Base-by-base conservation (phyloP, 2,113 vertebrate genomes). In the Myrmophylax atrothorax region DNA sequence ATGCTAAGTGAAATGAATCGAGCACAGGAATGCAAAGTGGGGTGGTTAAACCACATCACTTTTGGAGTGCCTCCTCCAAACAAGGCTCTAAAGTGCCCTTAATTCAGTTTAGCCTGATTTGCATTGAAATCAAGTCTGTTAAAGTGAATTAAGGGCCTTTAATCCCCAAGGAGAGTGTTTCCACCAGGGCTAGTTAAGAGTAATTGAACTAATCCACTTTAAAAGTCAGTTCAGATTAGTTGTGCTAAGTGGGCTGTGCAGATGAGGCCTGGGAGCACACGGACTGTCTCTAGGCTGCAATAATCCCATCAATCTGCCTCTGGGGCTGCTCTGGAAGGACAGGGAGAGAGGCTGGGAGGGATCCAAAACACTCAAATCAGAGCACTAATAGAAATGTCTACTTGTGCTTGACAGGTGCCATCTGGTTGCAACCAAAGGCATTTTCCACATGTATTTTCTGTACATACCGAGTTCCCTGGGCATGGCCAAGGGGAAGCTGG, bases 191-290 rank as follows among this genome's bases (percentile, higher is more conserved):
- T 87, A 84, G 95, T 96, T 93, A 92, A 95, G 84, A 95, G 91
- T 89, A 96, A 95, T 96, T 96, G 94, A 97, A 96, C 69, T 97
- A 97, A 97, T 96, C 94, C 94, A 96, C 93, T 97, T 97, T 95
- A 93, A 94, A 95, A 97, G 95, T 96, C 96, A 94, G 64, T 81
- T 75, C 76, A 14, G 96, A 94, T 95, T 95, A 95, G 94, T 78
- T 23, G 91, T 44, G 86, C 89, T 92, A 28, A 93, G 91, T 86
- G 95, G 95, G 92, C 89, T 26, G 79, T 40, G 83, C 86, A 81
- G 96, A 96, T 90, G 95, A 93, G 91, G 94, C 88, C 68, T 1
- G 47, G 85, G 96, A 95, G 92, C 86, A 13, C 63, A 6, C 79
- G 78, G 90, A 96, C 89, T 56, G 90, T 96, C 94, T 67, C 94